phyloP scores from a whole-genome alignment of 1,140 invertebrate species.

The Ephestia elutella region DNA sequence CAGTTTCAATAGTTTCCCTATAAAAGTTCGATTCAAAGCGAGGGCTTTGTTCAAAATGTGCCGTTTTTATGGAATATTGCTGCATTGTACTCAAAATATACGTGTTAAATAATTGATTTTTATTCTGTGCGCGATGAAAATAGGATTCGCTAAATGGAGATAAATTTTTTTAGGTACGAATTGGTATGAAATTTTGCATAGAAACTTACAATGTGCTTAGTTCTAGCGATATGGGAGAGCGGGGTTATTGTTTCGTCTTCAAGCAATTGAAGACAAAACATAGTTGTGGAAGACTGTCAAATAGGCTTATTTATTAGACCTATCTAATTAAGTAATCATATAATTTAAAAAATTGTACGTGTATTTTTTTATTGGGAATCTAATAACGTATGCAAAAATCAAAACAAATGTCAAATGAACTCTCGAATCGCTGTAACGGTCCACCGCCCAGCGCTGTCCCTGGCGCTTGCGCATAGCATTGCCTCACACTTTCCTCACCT shows the following conservation, averaged over 20 bases:
- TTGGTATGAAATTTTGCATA: no score
- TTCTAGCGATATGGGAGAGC: no score
- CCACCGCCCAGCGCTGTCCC: slow-evolving; percentile 47
- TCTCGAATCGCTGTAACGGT: slow-evolving; percentile 43
- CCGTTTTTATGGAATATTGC: not conserved
- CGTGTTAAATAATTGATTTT: not conserved
- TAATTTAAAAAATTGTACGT: no score
- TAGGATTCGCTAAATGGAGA: no score
- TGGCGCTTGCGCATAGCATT: slow-evolving; percentile 47
- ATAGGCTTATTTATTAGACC: no score
- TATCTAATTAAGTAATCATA: no score
- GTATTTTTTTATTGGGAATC: no score
- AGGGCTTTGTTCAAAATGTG: not conserved
- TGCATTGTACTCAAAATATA: not conserved
- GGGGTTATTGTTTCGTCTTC: no score
- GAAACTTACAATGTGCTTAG: no score
- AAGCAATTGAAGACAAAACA: no score
- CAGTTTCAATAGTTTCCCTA: not conserved
- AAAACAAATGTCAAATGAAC: not conserved
- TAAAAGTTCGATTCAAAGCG: slow-evolving; percentile 2
- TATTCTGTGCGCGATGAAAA: not conserved
- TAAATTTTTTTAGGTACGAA: no score
- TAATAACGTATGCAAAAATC: not conserved
- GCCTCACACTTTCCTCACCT: slow-evolving; percentile 58
- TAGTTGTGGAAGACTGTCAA: no score